These are phyloP conservation scores for Leptopterna dolabrata DNA, from an alignment of 2,888 invertebrate species.

Conservation along the genomic window DNA sequence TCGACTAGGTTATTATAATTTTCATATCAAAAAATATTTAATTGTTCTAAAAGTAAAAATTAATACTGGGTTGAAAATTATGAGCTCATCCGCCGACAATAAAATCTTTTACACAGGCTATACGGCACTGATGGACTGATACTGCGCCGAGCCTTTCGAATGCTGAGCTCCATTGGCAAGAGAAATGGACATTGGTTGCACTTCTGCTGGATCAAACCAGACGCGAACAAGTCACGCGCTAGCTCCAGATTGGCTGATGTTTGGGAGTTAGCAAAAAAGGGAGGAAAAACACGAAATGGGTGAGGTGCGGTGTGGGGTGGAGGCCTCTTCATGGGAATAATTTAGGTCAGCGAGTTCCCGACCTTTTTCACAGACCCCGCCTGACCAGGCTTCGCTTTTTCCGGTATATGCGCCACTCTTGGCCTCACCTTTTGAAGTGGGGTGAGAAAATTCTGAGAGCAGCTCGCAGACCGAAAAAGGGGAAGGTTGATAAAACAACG, in stretches of 20 bases:
- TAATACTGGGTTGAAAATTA: too few relatives aligned
- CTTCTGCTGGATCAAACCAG: not conserved
- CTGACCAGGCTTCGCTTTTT: slow-evolving; percentile 8
- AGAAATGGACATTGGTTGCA: not conserved
- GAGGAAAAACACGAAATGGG: not conserved
- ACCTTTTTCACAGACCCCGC: slow-evolving; percentile 21
- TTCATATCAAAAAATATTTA: too few relatives aligned
- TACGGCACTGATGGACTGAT: too few relatives aligned
- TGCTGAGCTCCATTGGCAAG: too few relatives aligned
- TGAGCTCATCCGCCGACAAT: too few relatives aligned
- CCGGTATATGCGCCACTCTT: slow-evolving; percentile 31
- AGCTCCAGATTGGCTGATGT: not conserved
- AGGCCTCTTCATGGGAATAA: slow-evolving; percentile 31
- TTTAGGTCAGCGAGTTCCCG: slow-evolving; percentile 38
- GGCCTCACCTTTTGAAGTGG: slow-evolving; percentile 21
- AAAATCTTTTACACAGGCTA: too few relatives aligned
- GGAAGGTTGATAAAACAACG: not conserved
- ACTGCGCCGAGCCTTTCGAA: too few relatives aligned
- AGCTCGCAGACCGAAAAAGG: not conserved
- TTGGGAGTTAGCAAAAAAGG: not conserved
- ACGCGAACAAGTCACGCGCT: not conserved
- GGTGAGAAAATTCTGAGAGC: not conserved
- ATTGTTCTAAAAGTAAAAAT: too few relatives aligned
- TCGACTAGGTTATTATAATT: too few relatives aligned
- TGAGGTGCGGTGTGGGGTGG: not conserved